These are phyloP conservation scores for Nesoenas mayeri DNA, from an alignment of 2,113 vertebrate species.

Conservation along the genomic window DNA sequence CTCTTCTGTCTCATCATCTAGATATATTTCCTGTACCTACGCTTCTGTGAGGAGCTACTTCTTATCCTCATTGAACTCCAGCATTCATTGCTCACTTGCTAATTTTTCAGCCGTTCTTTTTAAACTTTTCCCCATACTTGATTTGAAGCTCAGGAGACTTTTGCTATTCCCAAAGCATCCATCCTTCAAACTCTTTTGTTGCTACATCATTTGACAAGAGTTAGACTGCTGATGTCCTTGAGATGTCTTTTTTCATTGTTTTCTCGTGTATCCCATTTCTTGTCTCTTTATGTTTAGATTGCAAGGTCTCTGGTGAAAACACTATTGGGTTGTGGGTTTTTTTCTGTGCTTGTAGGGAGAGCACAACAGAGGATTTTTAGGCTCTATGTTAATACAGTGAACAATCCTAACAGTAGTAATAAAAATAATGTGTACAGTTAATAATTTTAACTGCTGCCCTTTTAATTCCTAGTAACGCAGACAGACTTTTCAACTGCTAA, in stretches of 20 bases:
- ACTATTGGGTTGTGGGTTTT: accelerated
- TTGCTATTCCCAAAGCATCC: neutral
- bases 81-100: neutral
- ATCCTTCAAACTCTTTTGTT: neutral
- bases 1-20: neutral
- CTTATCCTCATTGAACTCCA: neutral
- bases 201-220: neutral
- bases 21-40: neutral
- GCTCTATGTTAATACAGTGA: neutral
- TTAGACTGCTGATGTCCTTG: neutral
- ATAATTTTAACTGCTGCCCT: neutral
- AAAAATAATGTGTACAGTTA: neutral
- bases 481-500: neutral
- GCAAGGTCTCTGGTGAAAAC: neutral
- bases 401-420: neutral
- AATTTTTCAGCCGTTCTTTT: neutral
- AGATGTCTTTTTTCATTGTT: neutral
- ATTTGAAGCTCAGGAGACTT: neutral
- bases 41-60: neutral
- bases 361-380: neutral
- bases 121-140: neutral
- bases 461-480: neutral
- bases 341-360: neutral
- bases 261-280: neutral
- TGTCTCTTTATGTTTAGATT: neutral